Evolutionary conservation across 2,888 invertebrate genomes (phyloP).

Genomic region (Holacanthella duospinosa): DNA sequence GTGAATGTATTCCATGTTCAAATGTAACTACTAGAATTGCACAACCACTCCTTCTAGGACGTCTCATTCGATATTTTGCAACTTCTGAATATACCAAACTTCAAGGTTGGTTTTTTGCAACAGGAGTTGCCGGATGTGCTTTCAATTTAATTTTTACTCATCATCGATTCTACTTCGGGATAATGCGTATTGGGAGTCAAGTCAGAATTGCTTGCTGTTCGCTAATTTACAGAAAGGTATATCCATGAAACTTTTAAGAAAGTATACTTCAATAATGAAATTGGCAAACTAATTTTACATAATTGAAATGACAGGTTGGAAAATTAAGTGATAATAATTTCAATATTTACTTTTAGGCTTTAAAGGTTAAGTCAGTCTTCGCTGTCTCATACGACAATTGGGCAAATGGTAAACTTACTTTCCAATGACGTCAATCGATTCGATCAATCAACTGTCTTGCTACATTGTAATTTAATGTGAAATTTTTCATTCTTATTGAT

Average conservation of each 20-base stretch:
- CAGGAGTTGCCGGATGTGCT: conserved; percentile 38
- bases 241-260: neutral
- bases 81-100: conserved; percentile 18
- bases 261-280: neutral
- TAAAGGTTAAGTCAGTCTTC: conserved; percentile 71
- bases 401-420: conserved; percentile 86
- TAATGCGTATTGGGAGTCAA: conserved; percentile 63
- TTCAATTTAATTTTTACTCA: conserved; percentile 42
- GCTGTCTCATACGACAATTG: conserved; percentile 73
- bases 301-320: neutral
- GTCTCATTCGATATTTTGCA: conserved; percentile 31
- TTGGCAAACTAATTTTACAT: neutral
- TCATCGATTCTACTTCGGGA: conserved; percentile 48
- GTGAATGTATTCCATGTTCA: too few species aligned
- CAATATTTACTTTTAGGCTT: conserved; percentile 47
- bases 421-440: conserved; percentile 91
- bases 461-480: conserved; percentile 54
- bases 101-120: conserved; percentile 43
- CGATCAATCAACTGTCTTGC: conserved; percentile 75
- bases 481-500: too few species aligned
- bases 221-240: conserved; percentile 73
- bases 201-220: conserved; percentile 71
- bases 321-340: conserved; percentile 12
- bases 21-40: too few species aligned
- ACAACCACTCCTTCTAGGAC: conserved; percentile 32